Base-by-base conservation (phyloP, 64 coral and sea anemone genomes). In the Dendrophyllia cribrosa region DNA sequence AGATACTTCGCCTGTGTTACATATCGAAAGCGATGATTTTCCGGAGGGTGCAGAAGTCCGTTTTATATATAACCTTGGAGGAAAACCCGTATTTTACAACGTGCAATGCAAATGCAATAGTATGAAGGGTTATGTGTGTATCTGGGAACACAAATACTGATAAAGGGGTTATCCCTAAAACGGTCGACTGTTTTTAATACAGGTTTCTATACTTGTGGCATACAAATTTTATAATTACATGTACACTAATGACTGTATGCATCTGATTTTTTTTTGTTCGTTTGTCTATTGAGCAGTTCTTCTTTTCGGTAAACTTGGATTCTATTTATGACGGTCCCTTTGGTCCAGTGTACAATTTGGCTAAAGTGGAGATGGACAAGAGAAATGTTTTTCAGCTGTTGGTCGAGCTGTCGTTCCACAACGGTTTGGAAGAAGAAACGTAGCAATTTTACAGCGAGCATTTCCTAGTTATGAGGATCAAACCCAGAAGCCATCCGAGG, bases 371-470 rank as follows among this genome's bases (percentile, higher is more conserved):
- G 11, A 97, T 73, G 75, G 82, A 91, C 5, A 73, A 76, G 20
- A 74, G 88, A 26, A 97, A 97, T 48, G 24, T 52, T 9, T 97
- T 97, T 70, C 95, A 97, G 74, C 70, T 97, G 4, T 11, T 88
- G 0, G 72, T 86, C 4, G 62, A 91, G 24, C 23, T 97, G 58
- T 63, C 79, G 58, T 91, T 89, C 52, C 43, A 66, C 43, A 92
- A 82, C 48, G 95, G 91, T 2, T 43, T 20, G 14, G 80, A 66
- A 21, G 80, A 84, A 46, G 89, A 47, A 11, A 79, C 72, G 43
- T 87, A 97, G 75, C 72, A 81, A 25, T 97, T 97, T 62, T 74
- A 48, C 15, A 97, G 95, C 64, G 45, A 49, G 15, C 91, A 91
- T 23, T 97, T 97, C 68, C 44, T 83, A 3, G n/a, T n/a, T n/a